A percentile compares a stretch with the other conserved stretches of the same genome.
Conservation (phyloP, 2,113 vertebrate genomes). For the Gobio gobio region DNA sequence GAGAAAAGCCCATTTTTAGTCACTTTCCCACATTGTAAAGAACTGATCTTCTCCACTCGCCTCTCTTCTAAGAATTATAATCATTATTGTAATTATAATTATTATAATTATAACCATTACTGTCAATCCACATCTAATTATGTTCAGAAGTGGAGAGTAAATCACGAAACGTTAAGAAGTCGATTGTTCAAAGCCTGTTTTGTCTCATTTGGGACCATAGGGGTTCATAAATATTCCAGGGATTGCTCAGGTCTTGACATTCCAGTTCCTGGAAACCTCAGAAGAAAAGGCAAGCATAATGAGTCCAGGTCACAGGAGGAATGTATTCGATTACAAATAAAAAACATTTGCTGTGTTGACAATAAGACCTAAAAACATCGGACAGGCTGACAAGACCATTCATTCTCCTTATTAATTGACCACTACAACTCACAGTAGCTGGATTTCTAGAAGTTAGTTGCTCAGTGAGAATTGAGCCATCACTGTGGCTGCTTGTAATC, state of each 20-base stretch:
- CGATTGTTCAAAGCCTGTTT: conserved; percentile 23
- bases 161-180: conserved; percentile 20
- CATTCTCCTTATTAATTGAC: conserved; percentile 51
- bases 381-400: conserved; percentile 32
- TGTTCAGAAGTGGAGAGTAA: conserved; percentile 19
- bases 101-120: conserved; percentile 41
- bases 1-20: neutral
- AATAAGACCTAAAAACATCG: neutral
- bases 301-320: neutral
- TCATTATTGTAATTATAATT: conserved; percentile 31
- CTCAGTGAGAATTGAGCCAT: conserved; percentile 27
- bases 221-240: conserved; percentile 30
- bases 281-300: conserved; percentile 37
- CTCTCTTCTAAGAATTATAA: conserved; percentile 25
- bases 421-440: conserved; percentile 36
- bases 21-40: neutral
- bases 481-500: conserved; percentile 41
- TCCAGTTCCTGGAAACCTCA: conserved; percentile 29
- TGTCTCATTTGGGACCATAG: conserved; percentile 16
- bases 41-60: neutral
- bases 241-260: conserved; percentile 25
- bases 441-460: conserved; percentile 36
- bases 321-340: conserved; percentile 33
- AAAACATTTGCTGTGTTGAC: conserved; percentile 20
- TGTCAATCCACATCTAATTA: conserved; percentile 38